Percentiles rank a stretch among this genome's conserved stretches.
These are phyloP conservation scores for Ephestia elutella DNA, from an alignment of 1,140 invertebrate genomes.

Conservation along the genomic window DNA sequence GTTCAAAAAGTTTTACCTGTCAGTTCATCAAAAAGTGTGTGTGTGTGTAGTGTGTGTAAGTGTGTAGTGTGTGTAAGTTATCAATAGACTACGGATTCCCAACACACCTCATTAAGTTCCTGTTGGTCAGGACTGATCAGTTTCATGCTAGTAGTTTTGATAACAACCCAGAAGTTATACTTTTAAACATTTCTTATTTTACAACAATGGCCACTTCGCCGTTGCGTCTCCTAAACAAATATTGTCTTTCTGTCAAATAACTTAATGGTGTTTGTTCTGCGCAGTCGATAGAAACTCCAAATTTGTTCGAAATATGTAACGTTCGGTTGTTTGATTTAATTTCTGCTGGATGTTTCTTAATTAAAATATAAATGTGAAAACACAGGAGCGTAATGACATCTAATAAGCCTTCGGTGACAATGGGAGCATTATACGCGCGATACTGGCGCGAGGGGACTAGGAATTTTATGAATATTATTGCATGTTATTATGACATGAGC, in stretches of 20 bases:
- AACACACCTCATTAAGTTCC: too few species aligned
- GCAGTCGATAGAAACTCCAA: background rate
- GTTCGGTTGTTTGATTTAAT: constrained; percentile 3
- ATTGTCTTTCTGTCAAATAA: constrained; percentile 26
- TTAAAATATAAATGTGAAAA: constrained; percentile 34
- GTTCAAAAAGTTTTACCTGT: too few species aligned
- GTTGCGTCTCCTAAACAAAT: constrained; percentile 23
- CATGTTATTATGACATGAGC: constrained; percentile 17
- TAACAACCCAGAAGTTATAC: too few species aligned
- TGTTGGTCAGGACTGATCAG: too few species aligned
- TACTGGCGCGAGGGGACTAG: constrained; percentile 6
- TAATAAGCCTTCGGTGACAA: constrained; percentile 37
- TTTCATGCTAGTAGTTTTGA: too few species aligned
- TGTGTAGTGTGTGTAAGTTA: too few species aligned
- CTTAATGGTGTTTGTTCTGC: constrained; percentile 23
- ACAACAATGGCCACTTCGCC: constrained; percentile 10
- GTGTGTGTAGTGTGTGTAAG: too few species aligned
- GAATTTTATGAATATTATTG: constrained; percentile 22
- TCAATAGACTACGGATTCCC: too few species aligned
- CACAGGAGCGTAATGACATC: constrained; percentile 31
- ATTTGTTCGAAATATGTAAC: constrained; percentile 1
- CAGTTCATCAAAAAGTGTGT: too few species aligned
- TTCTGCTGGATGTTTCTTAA: constrained; percentile 20
- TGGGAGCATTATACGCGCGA: constrained; percentile 18
- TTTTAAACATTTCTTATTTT: constrained; percentile 6